A percentile compares a stretch with the other conserved stretches of the same genome.
phyloP scores from a whole-genome alignment of 2,797 vertebrate genomes.

The Danionella dracula region DNA sequence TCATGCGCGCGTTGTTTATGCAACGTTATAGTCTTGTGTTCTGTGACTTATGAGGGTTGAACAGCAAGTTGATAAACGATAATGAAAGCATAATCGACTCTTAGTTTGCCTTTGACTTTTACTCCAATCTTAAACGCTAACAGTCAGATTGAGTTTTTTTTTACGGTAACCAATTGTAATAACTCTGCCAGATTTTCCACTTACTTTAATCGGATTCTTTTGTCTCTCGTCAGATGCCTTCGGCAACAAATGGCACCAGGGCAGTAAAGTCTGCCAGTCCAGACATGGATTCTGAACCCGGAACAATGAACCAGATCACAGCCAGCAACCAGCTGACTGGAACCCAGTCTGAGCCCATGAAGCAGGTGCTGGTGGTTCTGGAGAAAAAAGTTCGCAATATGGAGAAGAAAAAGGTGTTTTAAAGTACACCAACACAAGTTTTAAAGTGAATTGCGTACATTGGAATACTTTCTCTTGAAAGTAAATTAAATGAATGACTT shows the following conservation, averaged over 20 bases:
- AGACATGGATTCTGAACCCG: constrained; percentile 75
- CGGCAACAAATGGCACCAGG: constrained; percentile 86
- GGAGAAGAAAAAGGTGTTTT: constrained; percentile 91
- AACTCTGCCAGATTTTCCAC: too few relatives aligned
- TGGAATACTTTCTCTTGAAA: too few relatives aligned
- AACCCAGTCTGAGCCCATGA: constrained; percentile 86
- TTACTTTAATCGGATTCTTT: background rate
- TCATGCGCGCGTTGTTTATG: too few relatives aligned
- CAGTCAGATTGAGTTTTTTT: background rate
- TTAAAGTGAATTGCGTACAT: too few relatives aligned
- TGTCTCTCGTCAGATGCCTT: constrained; percentile 79
- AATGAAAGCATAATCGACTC: background rate
- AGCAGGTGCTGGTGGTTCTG: constrained; percentile 88
- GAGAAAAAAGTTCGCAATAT: constrained; percentile 95
- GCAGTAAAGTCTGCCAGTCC: constrained; percentile 79
- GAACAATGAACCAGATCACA: constrained; percentile 58
- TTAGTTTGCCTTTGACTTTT: background rate
- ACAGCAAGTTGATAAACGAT: too few relatives aligned
- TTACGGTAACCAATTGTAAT: too few relatives aligned
- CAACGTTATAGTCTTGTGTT: too few relatives aligned
- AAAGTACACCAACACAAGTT: too few relatives aligned
- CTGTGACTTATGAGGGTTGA: too few relatives aligned
- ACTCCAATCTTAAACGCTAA: background rate
- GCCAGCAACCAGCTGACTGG: constrained; percentile 54
- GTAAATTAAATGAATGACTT: too few relatives aligned